A percentile compares a stretch with the other conserved stretches of the same genome.
Conservation (phyloP, 2,797 vertebrate species). For the Acomys russatus region DNA sequence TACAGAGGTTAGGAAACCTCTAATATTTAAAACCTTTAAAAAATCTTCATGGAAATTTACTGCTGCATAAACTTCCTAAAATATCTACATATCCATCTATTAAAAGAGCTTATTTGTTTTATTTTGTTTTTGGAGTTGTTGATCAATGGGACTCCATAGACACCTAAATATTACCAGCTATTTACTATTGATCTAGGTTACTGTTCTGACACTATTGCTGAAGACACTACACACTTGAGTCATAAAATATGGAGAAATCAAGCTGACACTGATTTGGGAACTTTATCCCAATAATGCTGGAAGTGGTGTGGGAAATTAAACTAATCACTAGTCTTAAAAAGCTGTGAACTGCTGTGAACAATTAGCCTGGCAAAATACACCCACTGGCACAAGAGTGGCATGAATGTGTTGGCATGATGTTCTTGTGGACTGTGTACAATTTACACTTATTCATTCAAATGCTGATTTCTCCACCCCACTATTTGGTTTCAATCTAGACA, state of each 20-base stretch:
- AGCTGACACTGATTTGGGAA: background rate
- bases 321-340: background rate
- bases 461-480: too few species aligned
- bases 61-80: background rate
- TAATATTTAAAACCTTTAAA: background rate
- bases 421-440: too few species aligned
- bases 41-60: background rate
- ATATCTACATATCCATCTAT: background rate
- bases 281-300: background rate
- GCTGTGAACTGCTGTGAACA: background rate
- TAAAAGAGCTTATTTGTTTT: background rate
- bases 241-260: background rate
- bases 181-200: background rate
- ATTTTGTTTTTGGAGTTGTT: background rate
- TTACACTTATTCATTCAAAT: too few species aligned
- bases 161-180: background rate
- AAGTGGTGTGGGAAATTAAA: background rate
- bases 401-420: too few species aligned
- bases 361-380: background rate
- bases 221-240: too few species aligned
- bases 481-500: too few species aligned
- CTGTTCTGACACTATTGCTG: background rate
- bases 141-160: background rate
- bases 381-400: background rate
- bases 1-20: background rate